Evolutionary conservation across 2,888 invertebrate genomes (phyloP), one percentile per base, ranked within the genome.

Genomic region (Cylindroiulus punctatus): DNA sequence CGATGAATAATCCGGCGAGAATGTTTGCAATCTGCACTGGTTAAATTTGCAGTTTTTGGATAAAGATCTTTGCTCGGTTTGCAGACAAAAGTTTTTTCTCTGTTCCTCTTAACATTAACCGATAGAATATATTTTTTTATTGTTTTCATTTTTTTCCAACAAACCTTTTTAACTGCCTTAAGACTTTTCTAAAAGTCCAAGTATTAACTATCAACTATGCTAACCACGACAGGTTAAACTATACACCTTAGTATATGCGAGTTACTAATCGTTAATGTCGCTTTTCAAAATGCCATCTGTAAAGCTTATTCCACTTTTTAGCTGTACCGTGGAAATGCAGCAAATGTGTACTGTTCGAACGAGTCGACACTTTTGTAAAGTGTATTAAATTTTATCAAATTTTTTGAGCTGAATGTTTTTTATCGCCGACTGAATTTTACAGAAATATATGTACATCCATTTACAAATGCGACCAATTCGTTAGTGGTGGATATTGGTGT

Each of bases 351-450:
- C 76, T 30, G 30, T 76, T 76, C 26, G 8, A 82, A 42, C 19
- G 40, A 83, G 42, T 40, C 83, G 40, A 83, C n/a, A 44, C 83
- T 42, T 83, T 44, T 40, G 83, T 83, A 83, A n/a, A 83, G 40
- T 40, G 40, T 44, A 83, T 83, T 83, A 83, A 83, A 44, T 83
- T 44, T 83, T 83, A 44, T 40, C 44, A 12, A 52, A 17, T n/a
- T 52, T 52, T 52, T 52, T 52, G 1, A n/a, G 12, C 19, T 52
- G 47, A 47, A 42, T 42, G 7, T 17, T 47, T 47, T 47, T 47
- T 14, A 47, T 47, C 14, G 14, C 19, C 3, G n/a, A 52, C 26
- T 65, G 0, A 57, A 65, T 7, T 22, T 65, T 65, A n/a, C 22
- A 10, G n/a, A 22, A 57, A n/a, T 57, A 4, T 4, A 4, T 7